These are phyloP conservation scores for Mechanitis mazaeus DNA, from an alignment of 2,888 invertebrate genomes.

Conservation along the genomic window DNA sequence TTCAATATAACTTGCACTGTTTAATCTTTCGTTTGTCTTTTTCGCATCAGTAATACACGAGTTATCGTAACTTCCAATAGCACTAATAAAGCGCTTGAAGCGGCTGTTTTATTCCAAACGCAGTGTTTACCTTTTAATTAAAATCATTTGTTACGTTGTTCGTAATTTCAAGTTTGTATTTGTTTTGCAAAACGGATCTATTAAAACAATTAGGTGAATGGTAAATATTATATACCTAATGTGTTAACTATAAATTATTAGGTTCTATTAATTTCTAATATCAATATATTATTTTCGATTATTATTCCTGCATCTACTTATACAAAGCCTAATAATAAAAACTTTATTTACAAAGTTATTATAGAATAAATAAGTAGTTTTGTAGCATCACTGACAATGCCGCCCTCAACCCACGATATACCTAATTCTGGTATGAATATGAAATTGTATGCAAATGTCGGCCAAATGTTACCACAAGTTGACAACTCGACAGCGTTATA, in stretches of 20 bases:
- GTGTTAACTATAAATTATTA: neutral
- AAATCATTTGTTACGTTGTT: slow-evolving; percentile 28
- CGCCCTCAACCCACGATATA: slow-evolving; percentile 40
- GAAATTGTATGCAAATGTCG: slow-evolving; percentile 69
- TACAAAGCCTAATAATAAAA: too few species aligned
- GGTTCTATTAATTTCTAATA: too few species aligned
- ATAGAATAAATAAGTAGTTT: slow-evolving; percentile 6
- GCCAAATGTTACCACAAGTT: slow-evolving; percentile 61
- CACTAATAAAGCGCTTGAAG: slow-evolving; percentile 38
- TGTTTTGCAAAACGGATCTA: slow-evolving; percentile 19
- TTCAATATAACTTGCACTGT: slow-evolving; percentile 71
- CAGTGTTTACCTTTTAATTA: slow-evolving; percentile 40
- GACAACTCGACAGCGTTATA: slow-evolving; percentile 65
- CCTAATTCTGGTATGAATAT: slow-evolving; percentile 72
- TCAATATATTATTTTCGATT: too few species aligned
- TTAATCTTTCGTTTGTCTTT: slow-evolving; percentile 66
- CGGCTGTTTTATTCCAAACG: slow-evolving; percentile 30
- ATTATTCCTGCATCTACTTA: too few species aligned
- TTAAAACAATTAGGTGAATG: neutral
- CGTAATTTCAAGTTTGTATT: slow-evolving; percentile 22
- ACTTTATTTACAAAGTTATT: neutral
- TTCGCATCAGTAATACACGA: slow-evolving; percentile 55
- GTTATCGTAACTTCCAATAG: slow-evolving; percentile 50
- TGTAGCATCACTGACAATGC: slow-evolving; percentile 32
- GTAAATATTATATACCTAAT: neutral